Evolutionary conservation across 37 sponge, comb jelly and placozoan species (phyloP), one percentile per base, ranked within the genome.

Genomic region (Haliclona indistincta): DNA sequence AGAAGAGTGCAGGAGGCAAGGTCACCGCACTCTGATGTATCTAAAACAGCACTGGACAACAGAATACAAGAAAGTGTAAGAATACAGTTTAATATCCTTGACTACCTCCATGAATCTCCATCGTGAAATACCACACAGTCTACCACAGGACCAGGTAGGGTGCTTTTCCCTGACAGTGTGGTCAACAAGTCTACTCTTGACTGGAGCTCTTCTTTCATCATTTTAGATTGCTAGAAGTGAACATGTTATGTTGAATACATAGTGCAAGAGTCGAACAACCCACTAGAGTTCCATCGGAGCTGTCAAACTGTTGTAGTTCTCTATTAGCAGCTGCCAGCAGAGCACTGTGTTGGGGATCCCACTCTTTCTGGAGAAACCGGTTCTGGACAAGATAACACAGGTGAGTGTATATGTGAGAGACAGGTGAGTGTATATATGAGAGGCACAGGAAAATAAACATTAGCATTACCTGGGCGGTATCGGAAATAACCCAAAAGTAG

Each of bases 61-160:
- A 29, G 13, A 36, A 20, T 26, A 61, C 25, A 72, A 72, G 74
- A 61, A 17, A 61, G 8, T 15, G 34, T 53, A 72, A 10, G 20
- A 19, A 58, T 63, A 15, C 35, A 25, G 1, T 47, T 26, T 22
- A 37, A 26, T 4, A n/a, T 32, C 39, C 25, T 1, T 4, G 38
- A 29, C 4, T 39, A 93, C 96, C 95, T 88, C 91, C 87, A 89
- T 0, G 58, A 78, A 11, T 40, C 13, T 20, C 96, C 96, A 74
- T 95, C 87, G 73, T 93, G 83, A 53, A 93, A 95, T 26, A 95
- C 90, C 4, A 95, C 75, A 65, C 96, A 95, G 75, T 95, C 96
- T 58, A 81, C 91, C 20, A 89, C 83, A 19, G 96, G 94, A 2
- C 93, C 93, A 36, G 88, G 55, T n/a, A 54, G 23, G 23, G 52